Percentiles rank a stretch among this genome's conserved stretches.
phyloP scores from a whole-genome alignment of 1,140 invertebrate species.

The Drosophila obscura region DNA sequence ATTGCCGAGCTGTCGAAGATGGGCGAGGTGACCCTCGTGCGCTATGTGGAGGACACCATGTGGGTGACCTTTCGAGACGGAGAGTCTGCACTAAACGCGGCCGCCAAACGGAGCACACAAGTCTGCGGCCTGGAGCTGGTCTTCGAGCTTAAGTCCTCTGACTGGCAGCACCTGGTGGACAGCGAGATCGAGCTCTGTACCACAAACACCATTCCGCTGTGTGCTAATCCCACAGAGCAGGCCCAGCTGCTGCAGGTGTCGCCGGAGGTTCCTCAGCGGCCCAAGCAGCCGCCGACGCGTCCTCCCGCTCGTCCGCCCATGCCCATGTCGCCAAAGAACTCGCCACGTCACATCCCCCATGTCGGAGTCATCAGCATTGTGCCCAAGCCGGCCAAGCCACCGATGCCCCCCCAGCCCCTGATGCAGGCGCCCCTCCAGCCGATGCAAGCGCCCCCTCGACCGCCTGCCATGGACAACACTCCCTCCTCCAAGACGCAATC shows the following conservation, averaged over 20 bases:
- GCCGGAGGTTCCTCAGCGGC: conserved; percentile 85
- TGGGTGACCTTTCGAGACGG: conserved; percentile 96
- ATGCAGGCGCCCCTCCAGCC: conserved; percentile 85
- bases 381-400: conserved; percentile 83
- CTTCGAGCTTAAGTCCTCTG: conserved; percentile 91
- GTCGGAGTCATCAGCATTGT: conserved; percentile 81
- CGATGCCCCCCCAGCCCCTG: conserved; percentile 84
- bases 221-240: conserved; percentile 83
- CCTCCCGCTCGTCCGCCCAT: conserved; percentile 86
- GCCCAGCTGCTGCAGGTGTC: conserved; percentile 80
- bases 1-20: conserved; percentile 82
- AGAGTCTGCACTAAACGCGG: conserved; percentile 91
- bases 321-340: conserved; percentile 84
- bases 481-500: conserved; percentile 77
- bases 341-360: conserved; percentile 83
- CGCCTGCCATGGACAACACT: conserved; percentile 75
- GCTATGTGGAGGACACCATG: conserved; percentile 94
- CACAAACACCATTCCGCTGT: conserved; percentile 92
- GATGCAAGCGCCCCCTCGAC: conserved; percentile 84
- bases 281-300: conserved; percentile 86
- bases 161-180: conserved; percentile 92
- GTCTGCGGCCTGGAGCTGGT: conserved; percentile 89
- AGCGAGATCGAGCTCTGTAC: conserved; percentile 93
- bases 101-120: conserved; percentile 85
- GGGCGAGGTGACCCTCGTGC: conserved; percentile 92